phyloP scores from a whole-genome alignment of 1,140 invertebrate genomes.

The Pseudomyrmex concolor region DNA sequence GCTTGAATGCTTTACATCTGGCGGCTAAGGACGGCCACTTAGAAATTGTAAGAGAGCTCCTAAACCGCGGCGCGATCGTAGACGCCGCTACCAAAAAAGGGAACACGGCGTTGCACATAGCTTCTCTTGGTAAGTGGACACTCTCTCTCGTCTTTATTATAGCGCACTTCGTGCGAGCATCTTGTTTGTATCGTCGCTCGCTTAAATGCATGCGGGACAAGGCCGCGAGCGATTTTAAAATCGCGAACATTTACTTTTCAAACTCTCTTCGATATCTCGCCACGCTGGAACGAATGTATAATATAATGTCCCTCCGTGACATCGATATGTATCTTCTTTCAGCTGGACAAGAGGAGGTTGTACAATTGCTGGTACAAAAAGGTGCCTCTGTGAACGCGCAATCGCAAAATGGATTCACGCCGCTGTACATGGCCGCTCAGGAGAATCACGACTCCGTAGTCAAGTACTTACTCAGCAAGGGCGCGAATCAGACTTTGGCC shows the following conservation, averaged over 20 bases:
- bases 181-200: not conserved
- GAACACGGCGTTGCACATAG: conserved; percentile 99
- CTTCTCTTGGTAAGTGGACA: conserved; percentile 91
- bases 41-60: conserved; percentile 95
- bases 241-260: conserved; percentile 36
- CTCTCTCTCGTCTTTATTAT: not conserved
- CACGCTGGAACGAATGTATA: not conserved
- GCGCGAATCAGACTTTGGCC: conserved; percentile 97
- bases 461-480: conserved; percentile 95
- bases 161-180: not conserved
- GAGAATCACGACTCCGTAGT: conserved; percentile 99
- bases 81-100: conserved; percentile 99
- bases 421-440: conserved; percentile 99
- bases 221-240: conserved; percentile 48
- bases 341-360: conserved; percentile 98
- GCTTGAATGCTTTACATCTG: conserved; percentile 98
- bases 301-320: conserved; percentile 31
- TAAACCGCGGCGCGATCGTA: conserved; percentile 95
- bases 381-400: conserved; percentile 98
- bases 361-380: conserved; percentile 94
- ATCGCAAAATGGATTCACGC: conserved; percentile 98
- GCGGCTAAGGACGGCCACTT: conserved; percentile 99
- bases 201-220: conserved; percentile 54
- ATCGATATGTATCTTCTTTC: conserved; percentile 70
- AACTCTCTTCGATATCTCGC: not conserved